Percentiles rank a stretch among this genome's conserved stretches.
phyloP scores from a whole-genome alignment of 2,113 vertebrate species.

The Clarias gariepinus region DNA sequence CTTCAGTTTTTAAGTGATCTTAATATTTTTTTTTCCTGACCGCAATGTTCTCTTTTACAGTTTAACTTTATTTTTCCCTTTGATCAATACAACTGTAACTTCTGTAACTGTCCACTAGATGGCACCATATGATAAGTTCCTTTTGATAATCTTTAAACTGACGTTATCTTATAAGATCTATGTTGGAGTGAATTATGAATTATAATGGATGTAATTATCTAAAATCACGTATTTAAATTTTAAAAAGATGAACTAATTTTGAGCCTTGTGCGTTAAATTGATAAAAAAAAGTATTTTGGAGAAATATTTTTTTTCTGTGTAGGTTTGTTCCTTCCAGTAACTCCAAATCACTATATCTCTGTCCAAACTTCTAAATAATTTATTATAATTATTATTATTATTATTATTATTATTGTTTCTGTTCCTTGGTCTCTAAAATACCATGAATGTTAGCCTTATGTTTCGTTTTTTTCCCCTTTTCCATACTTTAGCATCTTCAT shows the following conservation, averaged over 20 bases:
- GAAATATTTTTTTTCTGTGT: not conserved
- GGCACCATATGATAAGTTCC: not conserved
- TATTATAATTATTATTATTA: no score
- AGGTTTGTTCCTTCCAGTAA: not conserved
- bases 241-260: no score
- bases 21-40: no score
- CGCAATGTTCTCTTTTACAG: no score
- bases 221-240: no score
- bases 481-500: not conserved
- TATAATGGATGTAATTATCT: not conserved
- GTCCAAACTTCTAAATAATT: not conserved
- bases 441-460: not conserved
- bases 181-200: not conserved
- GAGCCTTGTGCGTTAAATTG: not conserved
- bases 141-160: not conserved
- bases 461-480: not conserved
- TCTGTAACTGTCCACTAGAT: slow-evolving; percentile 14
- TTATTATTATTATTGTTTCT: no score
- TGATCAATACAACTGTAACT: no score
- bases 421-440: not conserved
- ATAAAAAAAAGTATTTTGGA: not conserved
- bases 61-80: no score
- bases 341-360: not conserved
- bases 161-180: no score
- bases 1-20: no score